Percentiles rank a stretch among this genome's conserved stretches.
Conservation (phyloP, 2,113 vertebrate genomes). For the Centropus bengalensis region DNA sequence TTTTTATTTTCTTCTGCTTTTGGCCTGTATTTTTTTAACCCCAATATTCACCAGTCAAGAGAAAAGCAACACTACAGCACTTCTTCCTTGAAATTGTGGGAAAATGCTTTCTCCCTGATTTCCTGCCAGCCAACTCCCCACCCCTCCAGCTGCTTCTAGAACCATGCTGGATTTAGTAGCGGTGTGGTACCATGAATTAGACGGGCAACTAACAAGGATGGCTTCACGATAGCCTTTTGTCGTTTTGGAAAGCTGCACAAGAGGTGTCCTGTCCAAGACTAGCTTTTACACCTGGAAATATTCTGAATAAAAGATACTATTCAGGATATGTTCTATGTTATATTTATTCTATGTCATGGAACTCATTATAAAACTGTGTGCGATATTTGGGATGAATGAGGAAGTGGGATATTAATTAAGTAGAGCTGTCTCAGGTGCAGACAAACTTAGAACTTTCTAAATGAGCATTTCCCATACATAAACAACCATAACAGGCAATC, state of each 20-base stretch:
- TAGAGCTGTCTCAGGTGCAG: not conserved
- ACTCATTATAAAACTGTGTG: not conserved
- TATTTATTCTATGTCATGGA: not conserved
- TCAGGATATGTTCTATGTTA: not conserved
- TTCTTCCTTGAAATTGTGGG: not conserved
- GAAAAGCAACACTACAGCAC: not conserved
- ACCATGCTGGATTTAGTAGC: not conserved
- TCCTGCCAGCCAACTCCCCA: constrained; percentile 20
- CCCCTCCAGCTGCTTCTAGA: constrained; percentile 33
- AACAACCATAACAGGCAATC: not conserved
- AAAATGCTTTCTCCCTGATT: not conserved
- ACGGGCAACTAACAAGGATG: not conserved
- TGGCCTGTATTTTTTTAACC: not conserved
- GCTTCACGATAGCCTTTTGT: not conserved
- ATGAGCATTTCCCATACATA: not conserved
- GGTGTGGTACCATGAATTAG: not conserved
- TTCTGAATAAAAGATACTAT: not conserved
- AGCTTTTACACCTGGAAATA: not conserved
- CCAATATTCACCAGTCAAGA: not conserved
- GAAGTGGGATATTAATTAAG: not conserved
- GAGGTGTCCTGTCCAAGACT: not conserved
- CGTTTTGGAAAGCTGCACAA: not conserved
- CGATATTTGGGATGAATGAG: not conserved
- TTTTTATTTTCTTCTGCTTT: not conserved
- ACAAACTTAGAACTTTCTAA: not conserved